Conservation (phyloP, 2,888 invertebrate species). For the Ornithoptera priamus region DNA sequence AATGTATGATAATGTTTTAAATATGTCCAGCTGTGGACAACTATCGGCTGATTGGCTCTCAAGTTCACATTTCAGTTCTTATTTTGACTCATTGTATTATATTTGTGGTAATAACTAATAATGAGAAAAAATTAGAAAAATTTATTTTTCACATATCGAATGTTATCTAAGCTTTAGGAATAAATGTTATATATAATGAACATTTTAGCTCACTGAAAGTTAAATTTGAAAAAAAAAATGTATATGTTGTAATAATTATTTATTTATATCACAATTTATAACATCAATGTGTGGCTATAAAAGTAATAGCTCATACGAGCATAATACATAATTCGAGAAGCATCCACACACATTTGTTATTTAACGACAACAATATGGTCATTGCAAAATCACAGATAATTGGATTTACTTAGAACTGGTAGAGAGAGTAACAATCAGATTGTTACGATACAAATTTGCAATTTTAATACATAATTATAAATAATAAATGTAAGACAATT, state of each 20-base stretch:
- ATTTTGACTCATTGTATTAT: no score
- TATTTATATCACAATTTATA: conserved; percentile 57
- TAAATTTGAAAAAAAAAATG: background rate
- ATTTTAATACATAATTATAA: background rate
- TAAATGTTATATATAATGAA: no score
- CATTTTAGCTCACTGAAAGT: background rate
- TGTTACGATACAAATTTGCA: conserved; percentile 21
- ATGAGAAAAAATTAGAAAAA: no score
- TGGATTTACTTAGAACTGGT: conserved; percentile 14
- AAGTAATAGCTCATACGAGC: conserved; percentile 40
- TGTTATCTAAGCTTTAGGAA: no score
- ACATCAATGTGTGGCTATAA: conserved; percentile 44
- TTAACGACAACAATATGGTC: conserved; percentile 37
- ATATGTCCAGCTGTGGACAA: no score
- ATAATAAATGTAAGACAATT: background rate
- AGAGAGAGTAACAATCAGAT: conserved; percentile 17
- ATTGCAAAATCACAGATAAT: conserved; percentile 53
- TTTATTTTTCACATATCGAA: no score
- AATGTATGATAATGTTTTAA: no score
- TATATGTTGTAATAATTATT: conserved; percentile 37
- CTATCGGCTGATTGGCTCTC: no score
- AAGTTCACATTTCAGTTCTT: no score
- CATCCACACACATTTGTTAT: conserved; percentile 38
- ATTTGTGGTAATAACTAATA: no score
- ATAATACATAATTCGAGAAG: conserved; percentile 39